A percentile compares a stretch with the other conserved stretches of the same genome.
phyloP scores from a whole-genome alignment of 1,140 invertebrate species.

The Nephila pilipes region DNA sequence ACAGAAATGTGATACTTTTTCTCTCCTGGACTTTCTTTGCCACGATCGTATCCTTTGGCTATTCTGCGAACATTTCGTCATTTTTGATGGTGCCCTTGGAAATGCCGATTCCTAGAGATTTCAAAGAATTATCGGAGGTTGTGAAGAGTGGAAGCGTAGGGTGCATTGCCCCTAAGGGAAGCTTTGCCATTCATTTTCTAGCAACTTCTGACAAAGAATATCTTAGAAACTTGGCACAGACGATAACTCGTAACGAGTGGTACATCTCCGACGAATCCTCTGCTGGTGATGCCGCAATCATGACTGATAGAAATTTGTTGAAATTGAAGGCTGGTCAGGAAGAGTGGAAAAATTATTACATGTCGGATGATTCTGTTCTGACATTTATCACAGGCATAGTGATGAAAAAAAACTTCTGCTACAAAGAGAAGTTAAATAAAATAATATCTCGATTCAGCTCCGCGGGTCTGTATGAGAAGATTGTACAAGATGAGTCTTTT shows the following conservation, averaged over 20 bases:
- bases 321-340: neutral
- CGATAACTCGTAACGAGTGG: neutral
- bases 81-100: neutral
- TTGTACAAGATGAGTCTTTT: neutral
- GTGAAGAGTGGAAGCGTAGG: neutral
- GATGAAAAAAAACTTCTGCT: neutral
- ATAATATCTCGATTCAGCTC: neutral
- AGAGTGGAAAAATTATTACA: neutral
- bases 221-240: neutral
- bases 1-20: neutral
- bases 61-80: neutral
- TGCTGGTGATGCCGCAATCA: neutral
- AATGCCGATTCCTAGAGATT: neutral
- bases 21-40: neutral
- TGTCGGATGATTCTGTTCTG: neutral
- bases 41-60: neutral
- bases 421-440: constrained; percentile 10
- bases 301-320: neutral
- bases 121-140: neutral
- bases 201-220: neutral
- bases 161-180: neutral
- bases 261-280: no score
- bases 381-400: neutral
- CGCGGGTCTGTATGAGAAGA: neutral
- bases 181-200: neutral